phyloP scores from a whole-genome alignment of 2,888 invertebrate species.

The Suillia variegata region DNA sequence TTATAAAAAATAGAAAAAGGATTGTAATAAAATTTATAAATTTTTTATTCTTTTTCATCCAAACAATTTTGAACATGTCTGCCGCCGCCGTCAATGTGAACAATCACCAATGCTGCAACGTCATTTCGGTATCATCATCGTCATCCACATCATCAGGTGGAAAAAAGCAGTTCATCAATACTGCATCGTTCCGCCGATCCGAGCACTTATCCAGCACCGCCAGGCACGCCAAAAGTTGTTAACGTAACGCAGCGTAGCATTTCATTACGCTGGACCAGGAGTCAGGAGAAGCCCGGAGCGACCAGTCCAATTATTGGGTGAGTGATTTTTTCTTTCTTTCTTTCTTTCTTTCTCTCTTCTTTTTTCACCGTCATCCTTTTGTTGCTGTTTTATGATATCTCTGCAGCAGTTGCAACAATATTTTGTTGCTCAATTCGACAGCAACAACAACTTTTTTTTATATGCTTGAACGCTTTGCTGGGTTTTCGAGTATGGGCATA shows the following conservation, averaged over 20 bases:
- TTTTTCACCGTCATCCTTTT: not conserved
- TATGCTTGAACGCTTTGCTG: not conserved
- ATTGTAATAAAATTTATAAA: too few relatives aligned
- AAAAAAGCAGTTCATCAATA: conserved; percentile 62
- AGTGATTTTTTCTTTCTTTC: conserved; percentile 33
- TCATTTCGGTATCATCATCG: conserved; percentile 1
- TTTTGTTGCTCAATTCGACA: not conserved
- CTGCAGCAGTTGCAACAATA: not conserved
- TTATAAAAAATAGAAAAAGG: too few relatives aligned
- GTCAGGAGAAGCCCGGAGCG: conserved; percentile 63
- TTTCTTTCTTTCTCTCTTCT: not conserved
- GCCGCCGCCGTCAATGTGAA: too few relatives aligned
- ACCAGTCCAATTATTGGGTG: conserved; percentile 61
- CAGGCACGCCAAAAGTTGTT: conserved; percentile 71
- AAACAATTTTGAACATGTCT: not conserved
- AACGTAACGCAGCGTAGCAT: conserved; percentile 71
- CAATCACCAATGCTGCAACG: not conserved
- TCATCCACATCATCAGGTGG: conserved; percentile 47
- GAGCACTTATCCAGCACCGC: conserved; percentile 73
- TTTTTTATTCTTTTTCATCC: conserved; percentile 2
- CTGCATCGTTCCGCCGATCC: conserved; percentile 76
- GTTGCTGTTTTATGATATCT: not conserved
- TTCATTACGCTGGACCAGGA: conserved; percentile 68
- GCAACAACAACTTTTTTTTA: not conserved
- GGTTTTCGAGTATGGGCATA: not conserved